Evolutionary conservation across 2,113 vertebrate genomes (phyloP), one percentile per base, ranked within the genome.

Genomic region (Lepisosteus oculatus): DNA sequence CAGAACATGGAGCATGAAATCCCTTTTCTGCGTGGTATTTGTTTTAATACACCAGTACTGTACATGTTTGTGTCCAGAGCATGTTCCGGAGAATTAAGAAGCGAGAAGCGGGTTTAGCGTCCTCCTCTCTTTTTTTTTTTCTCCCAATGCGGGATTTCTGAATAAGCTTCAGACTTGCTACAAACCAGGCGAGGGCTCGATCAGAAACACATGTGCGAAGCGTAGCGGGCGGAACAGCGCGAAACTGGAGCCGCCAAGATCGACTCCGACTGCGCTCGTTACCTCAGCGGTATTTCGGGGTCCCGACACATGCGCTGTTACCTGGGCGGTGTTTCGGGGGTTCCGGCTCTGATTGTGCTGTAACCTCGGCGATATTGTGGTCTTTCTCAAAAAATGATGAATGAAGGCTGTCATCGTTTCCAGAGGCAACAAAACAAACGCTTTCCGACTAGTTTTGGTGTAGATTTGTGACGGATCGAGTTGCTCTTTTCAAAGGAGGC

Each of bases 181-280:
- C 85, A 87, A 29, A 83, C 83, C 88, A 87, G 87, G 88, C 80
- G 11, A 79, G 82, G 84, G 89, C 86, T 91, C 89, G 88, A 92
- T 94, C 89, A 93, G 88, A 93, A 93, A 82, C 92, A 93, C 85
- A 83, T 93, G 90, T 91, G 82, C 78, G 43, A 66, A 82, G 83
- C 74, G 85, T 90, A 89, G 88, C 86, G 90, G 87, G 84, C 80
- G 77, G 79, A 1, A 73, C 5, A 9, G 47, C 47, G 79, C 81
- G 76, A 75, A 80, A 86, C 70, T 76, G 61, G 76, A 81, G 55
- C 82, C 7, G 81, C 79, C 69, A 87, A 89, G 84, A 86, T 85
- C 77, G 76, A 86, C 85, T 75, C 75, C 77, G 81, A 51, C 47
- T 6, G 69, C 80, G 80, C 59, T 77, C 82, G 64, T 77, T 64